Base-by-base conservation (phyloP, 2,113 vertebrate species). In the Rhea americana region DNA sequence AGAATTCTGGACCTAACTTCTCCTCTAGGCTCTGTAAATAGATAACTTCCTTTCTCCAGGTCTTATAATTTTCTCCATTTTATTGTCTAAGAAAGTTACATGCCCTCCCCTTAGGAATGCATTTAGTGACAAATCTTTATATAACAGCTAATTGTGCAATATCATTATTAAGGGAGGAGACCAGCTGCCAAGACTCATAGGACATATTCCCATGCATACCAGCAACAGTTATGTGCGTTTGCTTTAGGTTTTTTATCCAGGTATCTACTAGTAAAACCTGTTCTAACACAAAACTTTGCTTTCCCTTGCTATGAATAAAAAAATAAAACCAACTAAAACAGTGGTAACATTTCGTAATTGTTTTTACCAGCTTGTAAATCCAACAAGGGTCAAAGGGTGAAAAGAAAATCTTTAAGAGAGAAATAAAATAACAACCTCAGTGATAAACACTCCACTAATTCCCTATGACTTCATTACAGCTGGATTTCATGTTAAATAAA, bases 11-110 rank as follows among this genome's bases (percentile, higher is more conserved):
- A 63, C 75, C 77, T 67, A 35, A 50, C 71, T 90, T 95, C 85
- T 72, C 77, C 72, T 80, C 79, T 16, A 50, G 55, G 12, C 18
- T 70, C 83, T 82, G 58, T 86, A 89, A 95, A 93, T 63, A 90
- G 50, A 87, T 68, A 65, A 82, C 51, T 94, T 92, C 76, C 76
- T 62, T 85, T 91, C 79, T 90, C 73, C 43, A 71, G 79, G 51
- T 58, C 25, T 83, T 35, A 77, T 18, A 58, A 32, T 58, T 30
- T 58, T 58, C 17, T 58, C 55, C 18, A 9, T 58, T 58, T 32
- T 32, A 58, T 30, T 58, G 26, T 16, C 26, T 30, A 5, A 9
- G 32, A 67, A 91, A 77, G 62, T 81, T 17, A 43, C 47, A 25
- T 62, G 22, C 21, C 35, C 15, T 87, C 43, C 67, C 43, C 67